A percentile compares a stretch with the other conserved stretches of the same genome.
Conservation (phyloP, 2,888 invertebrate genomes). For the Brachycybe producta region DNA sequence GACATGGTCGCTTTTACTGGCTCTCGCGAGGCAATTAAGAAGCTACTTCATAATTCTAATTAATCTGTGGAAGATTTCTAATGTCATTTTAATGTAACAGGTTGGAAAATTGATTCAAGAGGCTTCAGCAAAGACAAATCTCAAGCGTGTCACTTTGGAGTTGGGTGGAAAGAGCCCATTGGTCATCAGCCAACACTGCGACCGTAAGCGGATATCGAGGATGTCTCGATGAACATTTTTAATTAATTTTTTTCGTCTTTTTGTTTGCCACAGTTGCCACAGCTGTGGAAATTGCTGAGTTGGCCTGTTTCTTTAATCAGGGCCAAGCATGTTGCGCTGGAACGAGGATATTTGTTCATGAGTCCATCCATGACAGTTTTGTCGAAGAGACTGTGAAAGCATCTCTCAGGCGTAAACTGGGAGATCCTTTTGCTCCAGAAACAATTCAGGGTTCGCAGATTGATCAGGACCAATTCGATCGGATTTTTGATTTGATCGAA, state of each 20-base stretch:
- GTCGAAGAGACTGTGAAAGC: conserved; percentile 28
- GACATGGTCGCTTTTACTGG: conserved; percentile 71
- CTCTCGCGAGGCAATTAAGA: conserved; percentile 46
- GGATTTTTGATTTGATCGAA: conserved; percentile 31
- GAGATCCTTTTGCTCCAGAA: conserved; percentile 28
- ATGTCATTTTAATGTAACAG: conserved; percentile 25
- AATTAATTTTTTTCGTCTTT: no score
- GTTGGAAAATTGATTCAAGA: conserved; percentile 42
- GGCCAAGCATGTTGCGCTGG: conserved; percentile 37
- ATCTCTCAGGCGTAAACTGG: conserved; percentile 26
- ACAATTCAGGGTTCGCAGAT: conserved; percentile 29
- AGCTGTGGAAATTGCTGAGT: conserved; percentile 28
- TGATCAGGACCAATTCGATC: conserved; percentile 32
- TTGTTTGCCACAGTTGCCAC: conserved; percentile 27
- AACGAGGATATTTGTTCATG: conserved; percentile 35
- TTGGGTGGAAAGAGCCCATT: conserved; percentile 82
- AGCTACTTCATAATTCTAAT: no score
- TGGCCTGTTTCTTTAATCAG: conserved; percentile 32
- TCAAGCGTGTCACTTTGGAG: conserved; percentile 71
- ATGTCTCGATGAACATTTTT: no score
- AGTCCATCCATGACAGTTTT: conserved; percentile 38
- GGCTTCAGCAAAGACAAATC: conserved; percentile 58
- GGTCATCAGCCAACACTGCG: conserved; percentile 66
- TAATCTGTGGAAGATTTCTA: no score
- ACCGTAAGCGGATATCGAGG: conserved; percentile 49